Evolutionary conservation across 2,888 invertebrate genomes (phyloP), one percentile per base, ranked within the genome.

Genomic region (Pristionchus fissidentatus): DNA sequence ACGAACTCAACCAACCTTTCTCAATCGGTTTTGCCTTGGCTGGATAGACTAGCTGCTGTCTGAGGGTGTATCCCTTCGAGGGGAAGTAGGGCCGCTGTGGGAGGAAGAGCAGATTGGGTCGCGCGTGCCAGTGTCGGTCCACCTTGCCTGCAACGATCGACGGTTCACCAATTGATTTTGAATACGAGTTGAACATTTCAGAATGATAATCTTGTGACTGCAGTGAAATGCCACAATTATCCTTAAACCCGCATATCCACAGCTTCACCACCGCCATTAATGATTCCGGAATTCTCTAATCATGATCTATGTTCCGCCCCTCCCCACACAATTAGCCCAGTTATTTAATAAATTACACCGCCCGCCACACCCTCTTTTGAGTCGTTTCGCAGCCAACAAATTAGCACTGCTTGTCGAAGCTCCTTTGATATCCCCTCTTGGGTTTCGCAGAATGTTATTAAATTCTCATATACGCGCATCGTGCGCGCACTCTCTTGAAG

Each of bases 31-130:
- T 82, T 10, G 90, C 89, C 82, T 90, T 91, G 75, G 89, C 84
- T 3, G 92, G 92, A 85, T 91, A 92, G n/a, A 91, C 89, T 32
- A 91, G 85, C 93, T 94, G 94, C 87, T 94, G 93, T 77, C 94
- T 87, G 0, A 94, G 90, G n/a, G 94, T 92, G 35, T 85, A 83
- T 70, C 94, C 94, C 90, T 93, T 93, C 3, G 86, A 87, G n/a
- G 94, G 94, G 84, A 94, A 93, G 88, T 94, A 94, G 0, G 94
- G 93, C 86, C 94, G 94, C 90, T 95, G 94, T 22, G 94, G 94
- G 22, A 94, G 90, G 89, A 93, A 94, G 84, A 94, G 90, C 22
- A 94, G 92, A 62, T 87, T 85, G 10, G 90, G 86, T 29, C 88
- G 87, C 38, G 88, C 82, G 35, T 87, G 85, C 90, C 90, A 90